Conservation (phyloP, 2,797 vertebrate genomes). For the Crotalus adamanteus region DNA sequence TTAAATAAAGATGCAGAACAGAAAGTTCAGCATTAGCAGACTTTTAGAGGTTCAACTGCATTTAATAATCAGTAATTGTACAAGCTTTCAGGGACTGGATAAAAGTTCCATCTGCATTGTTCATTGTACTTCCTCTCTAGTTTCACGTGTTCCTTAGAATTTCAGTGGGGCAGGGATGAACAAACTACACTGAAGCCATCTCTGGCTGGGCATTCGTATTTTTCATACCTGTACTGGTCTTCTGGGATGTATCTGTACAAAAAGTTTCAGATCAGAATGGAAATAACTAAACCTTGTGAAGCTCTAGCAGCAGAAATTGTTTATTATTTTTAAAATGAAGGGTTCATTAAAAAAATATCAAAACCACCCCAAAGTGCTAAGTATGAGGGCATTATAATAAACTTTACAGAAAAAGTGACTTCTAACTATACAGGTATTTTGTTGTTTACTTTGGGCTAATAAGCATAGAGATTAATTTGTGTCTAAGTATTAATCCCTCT, state of each 20-base stretch:
- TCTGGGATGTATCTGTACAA: not conserved
- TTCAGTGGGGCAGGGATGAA: not conserved
- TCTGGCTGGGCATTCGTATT: not conserved
- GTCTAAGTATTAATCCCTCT: conserved; percentile 41
- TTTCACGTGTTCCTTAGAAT: not conserved
- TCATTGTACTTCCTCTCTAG: not conserved
- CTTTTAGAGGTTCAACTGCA: not conserved
- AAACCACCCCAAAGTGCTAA: conserved; percentile 75
- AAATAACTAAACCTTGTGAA: conserved; percentile 43
- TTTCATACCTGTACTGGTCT: not conserved
- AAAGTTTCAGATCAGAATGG: conserved; percentile 10
- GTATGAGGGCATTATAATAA: conserved; percentile 56
- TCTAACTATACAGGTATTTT: conserved; percentile 58
- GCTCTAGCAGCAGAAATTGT: conserved; percentile 69
- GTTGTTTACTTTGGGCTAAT: conserved; percentile 58
- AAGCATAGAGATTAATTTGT: conserved; percentile 62
- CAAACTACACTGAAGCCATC: too few species aligned
- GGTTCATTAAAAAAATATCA: conserved; percentile 66
- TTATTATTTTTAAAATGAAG: conserved; percentile 73
- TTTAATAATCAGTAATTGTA: not conserved
- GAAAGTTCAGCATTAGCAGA: not conserved
- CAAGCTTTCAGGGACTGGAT: not conserved
- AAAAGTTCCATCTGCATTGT: not conserved
- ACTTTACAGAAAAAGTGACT: conserved; percentile 58
- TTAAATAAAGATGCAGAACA: not conserved